Percentiles rank a stretch among this genome's conserved stretches.
These are phyloP conservation scores for Marcusenius ussheri DNA, from an alignment of 2,113 vertebrate species.

Conservation along the genomic window DNA sequence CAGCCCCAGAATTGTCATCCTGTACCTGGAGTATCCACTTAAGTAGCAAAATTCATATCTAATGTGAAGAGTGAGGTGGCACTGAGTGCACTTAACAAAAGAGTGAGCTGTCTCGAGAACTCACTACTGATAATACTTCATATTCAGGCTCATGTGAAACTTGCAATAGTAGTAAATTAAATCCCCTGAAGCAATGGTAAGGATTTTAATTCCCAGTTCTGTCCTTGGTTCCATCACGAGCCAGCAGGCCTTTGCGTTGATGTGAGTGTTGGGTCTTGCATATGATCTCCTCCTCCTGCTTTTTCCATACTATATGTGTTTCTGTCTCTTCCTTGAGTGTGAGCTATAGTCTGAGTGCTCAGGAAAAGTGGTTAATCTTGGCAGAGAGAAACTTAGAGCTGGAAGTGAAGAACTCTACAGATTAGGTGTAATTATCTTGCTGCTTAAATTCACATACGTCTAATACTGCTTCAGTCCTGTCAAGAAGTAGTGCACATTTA, in stretches of 20 bases:
- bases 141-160: background rate
- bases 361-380: conserved; percentile 42
- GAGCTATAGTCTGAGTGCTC: conserved; percentile 42
- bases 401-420: conserved; percentile 37
- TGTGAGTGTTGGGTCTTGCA: background rate
- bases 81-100: background rate
- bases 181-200: background rate
- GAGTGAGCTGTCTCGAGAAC: background rate
- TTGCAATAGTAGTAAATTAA: background rate
- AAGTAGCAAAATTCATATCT: background rate
- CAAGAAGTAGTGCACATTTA: background rate
- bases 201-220: background rate
- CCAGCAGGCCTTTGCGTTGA: background rate
- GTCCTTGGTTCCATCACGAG: background rate
- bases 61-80: background rate
- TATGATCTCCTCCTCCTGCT: background rate
- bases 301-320: background rate
- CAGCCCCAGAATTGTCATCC: background rate
- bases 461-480: background rate
- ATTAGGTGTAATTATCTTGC: background rate
- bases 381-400: conserved; percentile 37
- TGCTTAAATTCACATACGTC: background rate
- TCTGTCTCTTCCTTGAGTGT: background rate
- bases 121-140: background rate
- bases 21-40: background rate